phyloP scores from a whole-genome alignment of 2,888 invertebrate species.

The Sarcophaga subvicina region DNA sequence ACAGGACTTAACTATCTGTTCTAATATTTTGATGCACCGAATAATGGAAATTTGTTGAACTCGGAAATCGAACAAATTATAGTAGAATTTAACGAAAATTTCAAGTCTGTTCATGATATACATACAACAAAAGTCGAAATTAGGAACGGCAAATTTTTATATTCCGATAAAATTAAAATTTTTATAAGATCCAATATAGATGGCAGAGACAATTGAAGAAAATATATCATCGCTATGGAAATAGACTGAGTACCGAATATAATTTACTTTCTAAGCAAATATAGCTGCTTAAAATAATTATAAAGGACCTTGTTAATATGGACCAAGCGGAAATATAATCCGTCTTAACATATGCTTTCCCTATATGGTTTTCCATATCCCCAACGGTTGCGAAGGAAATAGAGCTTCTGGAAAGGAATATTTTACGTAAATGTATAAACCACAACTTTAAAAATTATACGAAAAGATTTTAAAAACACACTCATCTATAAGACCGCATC shows the following conservation, averaged over 20 bases:
- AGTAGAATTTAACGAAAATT: neutral
- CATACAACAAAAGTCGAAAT: neutral
- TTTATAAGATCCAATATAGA: neutral
- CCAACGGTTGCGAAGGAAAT: too few species aligned
- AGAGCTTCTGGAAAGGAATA: too few species aligned
- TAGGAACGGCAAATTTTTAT: neutral
- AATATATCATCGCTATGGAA: neutral
- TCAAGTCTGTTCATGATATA: neutral
- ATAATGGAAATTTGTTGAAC: neutral
- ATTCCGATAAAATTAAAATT: neutral
- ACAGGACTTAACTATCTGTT: neutral
- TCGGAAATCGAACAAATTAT: neutral
- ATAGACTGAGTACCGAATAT: neutral
- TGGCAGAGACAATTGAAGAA: constrained; percentile 11
- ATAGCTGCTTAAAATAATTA: neutral
- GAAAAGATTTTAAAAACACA: too few species aligned
- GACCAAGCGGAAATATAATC: neutral
- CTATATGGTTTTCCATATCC: too few species aligned
- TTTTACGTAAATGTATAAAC: too few species aligned
- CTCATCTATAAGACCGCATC: too few species aligned
- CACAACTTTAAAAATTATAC: too few species aligned
- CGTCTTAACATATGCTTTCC: too few species aligned
- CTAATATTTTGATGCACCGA: neutral
- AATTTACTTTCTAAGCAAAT: neutral
- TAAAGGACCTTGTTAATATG: neutral